Evolutionary conservation across 2,888 invertebrate genomes (phyloP), one percentile per base, ranked within the genome.

Genomic region (Trichogramma evanescens): DNA sequence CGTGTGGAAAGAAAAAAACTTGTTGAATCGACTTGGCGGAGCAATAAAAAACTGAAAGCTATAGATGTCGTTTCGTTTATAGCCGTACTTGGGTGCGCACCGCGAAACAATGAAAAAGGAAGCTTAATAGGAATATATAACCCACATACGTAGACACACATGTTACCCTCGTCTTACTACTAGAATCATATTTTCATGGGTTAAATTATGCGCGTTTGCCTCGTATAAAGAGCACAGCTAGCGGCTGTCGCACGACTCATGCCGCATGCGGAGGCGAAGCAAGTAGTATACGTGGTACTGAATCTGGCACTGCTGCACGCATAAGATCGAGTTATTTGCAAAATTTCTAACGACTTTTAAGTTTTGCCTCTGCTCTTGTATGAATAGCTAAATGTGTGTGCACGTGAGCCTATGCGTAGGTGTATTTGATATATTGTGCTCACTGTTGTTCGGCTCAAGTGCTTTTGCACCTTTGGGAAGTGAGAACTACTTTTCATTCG

Each of bases 281-380:
- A 26, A 26, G 26, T 26, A 26, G 26, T 26, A 26, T 26, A 26
- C 26, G 26, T 2, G 26, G 26, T 26, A 26, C 26, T 26, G 26
- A 26, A 26, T 26, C 26, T 26, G 8, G 9, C 9, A 45, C 45
- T 45, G 8, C n/a, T 26, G 7, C 42, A 46, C 3, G 7, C 49
- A 40, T 54, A 52, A 53, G 50, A 58, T 59, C 63, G 58, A 62
- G 53, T 64, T 62, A 26, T 26, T 26, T 40, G 40, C 58, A 2
- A 59, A 64, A 62, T 58, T 64, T 62, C 62, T 61, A 64, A 64
- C 62, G 62, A 64, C 62, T 64, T 64, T 61, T 52, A 51, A 62
- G 58, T 62, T 64, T 62, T 62, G 56, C 10, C 53, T 26, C 26
- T 26, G 26, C 26, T 26, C 26, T 26, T 26, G 26, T 26, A 26